Percentiles rank a stretch among this genome's conserved stretches.
Conservation (phyloP, 2,113 vertebrate species). For the Melospiza melodia region DNA sequence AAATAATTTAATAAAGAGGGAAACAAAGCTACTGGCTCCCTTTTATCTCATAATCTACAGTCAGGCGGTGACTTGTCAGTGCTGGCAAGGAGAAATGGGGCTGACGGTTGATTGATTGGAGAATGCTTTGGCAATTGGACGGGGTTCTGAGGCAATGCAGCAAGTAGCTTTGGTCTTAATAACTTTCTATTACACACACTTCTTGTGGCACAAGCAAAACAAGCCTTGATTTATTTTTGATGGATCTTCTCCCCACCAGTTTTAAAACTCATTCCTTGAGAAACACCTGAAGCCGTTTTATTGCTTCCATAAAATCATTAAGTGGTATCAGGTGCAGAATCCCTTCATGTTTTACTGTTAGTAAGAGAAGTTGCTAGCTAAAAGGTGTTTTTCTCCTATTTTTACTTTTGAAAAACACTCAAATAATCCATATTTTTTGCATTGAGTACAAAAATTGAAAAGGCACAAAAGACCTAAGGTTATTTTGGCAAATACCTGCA, state of each 20-base stretch:
- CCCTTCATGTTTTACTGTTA: slow-evolving; percentile 29
- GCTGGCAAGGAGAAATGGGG: slow-evolving; percentile 18
- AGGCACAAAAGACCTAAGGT: background rate
- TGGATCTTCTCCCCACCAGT: slow-evolving; percentile 61
- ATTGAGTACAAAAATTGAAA: background rate
- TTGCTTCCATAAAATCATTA: slow-evolving; percentile 70
- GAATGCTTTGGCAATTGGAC: slow-evolving; percentile 14
- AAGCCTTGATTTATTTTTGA: slow-evolving; percentile 77
- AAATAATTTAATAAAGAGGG: slow-evolving; percentile 11
- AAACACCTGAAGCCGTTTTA: slow-evolving; percentile 70
- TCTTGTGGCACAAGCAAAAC: slow-evolving; percentile 67
- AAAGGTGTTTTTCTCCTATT: slow-evolving; percentile 40
- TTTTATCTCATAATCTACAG: slow-evolving; percentile 40
- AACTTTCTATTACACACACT: slow-evolving; percentile 63
- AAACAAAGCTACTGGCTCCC: background rate
- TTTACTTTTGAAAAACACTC: slow-evolving; percentile 56
- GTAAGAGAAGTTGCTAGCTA: slow-evolving; percentile 54
- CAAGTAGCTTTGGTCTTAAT: slow-evolving; percentile 59
- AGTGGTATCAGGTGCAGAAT: slow-evolving; percentile 65
- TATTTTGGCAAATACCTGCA: background rate
- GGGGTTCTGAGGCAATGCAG: slow-evolving; percentile 30
- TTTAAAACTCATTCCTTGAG: slow-evolving; percentile 64
- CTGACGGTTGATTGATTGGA: slow-evolving; percentile 19
- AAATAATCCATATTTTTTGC: slow-evolving; percentile 46
- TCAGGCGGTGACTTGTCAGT: slow-evolving; percentile 6